Conservation (phyloP, 2,797 vertebrate species). For the Oceanodroma leucorhoa region DNA sequence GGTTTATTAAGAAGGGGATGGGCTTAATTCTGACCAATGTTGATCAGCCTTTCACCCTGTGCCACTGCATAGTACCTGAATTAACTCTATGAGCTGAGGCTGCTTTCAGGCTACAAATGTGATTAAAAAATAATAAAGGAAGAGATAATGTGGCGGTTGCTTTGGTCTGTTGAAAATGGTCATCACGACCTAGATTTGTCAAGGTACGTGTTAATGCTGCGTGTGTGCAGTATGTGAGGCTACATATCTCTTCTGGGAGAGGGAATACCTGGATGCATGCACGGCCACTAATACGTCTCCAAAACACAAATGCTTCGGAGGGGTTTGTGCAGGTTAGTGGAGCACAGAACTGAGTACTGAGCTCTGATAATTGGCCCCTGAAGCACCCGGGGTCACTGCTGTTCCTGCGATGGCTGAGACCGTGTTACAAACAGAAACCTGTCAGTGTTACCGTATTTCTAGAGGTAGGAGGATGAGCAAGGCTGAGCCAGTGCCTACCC, state of each 20-base stretch:
- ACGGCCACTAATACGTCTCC: fast-evolving
- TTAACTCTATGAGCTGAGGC: not conserved
- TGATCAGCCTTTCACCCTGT: not conserved
- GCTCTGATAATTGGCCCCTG: not conserved
- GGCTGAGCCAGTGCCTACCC: not conserved
- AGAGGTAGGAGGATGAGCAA: not conserved
- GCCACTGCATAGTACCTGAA: not conserved
- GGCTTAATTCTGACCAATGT: not conserved
- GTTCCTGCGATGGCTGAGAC: not conserved
- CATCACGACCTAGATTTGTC: not conserved
- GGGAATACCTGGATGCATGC: not conserved
- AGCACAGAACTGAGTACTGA: not conserved
- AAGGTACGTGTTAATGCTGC: not conserved
- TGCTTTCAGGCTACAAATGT: not conserved
- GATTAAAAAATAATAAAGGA: not conserved
- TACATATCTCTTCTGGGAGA: not conserved
- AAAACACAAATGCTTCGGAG: not conserved
- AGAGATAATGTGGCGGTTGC: not conserved
- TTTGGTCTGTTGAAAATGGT: not conserved
- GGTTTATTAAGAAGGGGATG: not conserved
- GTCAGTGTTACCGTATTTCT: fast-evolving
- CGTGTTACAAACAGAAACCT: not conserved
- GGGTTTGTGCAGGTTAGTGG: not conserved
- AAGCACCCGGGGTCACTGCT: not conserved
- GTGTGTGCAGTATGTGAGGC: too few relatives aligned